Evolutionary conservation across 1,140 invertebrate species (phyloP), one percentile per base, ranked within the genome.

Genomic region (Theocolax elegans): DNA sequence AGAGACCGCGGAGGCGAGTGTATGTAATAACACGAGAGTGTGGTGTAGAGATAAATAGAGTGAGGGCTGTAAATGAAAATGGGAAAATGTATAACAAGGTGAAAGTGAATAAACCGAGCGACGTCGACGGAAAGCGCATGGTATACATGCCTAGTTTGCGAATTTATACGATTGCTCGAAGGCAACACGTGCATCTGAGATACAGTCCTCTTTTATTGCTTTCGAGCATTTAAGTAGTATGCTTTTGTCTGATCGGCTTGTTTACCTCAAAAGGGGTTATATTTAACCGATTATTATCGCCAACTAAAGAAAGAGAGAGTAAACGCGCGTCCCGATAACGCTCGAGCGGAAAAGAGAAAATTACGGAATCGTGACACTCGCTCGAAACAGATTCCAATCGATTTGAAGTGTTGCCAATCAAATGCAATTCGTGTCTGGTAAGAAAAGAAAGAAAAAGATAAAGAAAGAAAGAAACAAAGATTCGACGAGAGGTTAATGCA

Each of bases 291-390:
- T 59, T 13, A n/a, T 1, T 44, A 44, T 59, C 56, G 21, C 3
- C 12, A 13, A 27, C 29, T 17, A 35, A 10, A 31, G 25, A 29
- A 60, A 44, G 21, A 54, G 27, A 35, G 40, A 63, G 44, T 23
- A 44, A 54, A 31, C 27, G 9, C 23, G 27, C 1, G n/a, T 17
- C 3, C 13, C 3, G 27, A 1, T 35, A 31, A 13, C 31, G 4
- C 31, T 6, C 10, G 31, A 35, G 29, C 15, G 13, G 53, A 29
- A 54, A 54, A 9, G n/a, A 19, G 23, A 49, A 63, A 48, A 63
- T 21, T 48, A 21, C n/a, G n/a, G 44, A 64, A 51, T 64, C 46
- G 29, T 38, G 46, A 64, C 46, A 64, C 23, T 54, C 29, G 51
- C 23, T 54, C 29, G 23, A 35, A 6, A n/a, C n/a, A n/a, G n/a